Percentiles rank a stretch among this genome's conserved stretches.
phyloP scores from a whole-genome alignment of 2,888 invertebrate species.

The Megamerina dolium region DNA sequence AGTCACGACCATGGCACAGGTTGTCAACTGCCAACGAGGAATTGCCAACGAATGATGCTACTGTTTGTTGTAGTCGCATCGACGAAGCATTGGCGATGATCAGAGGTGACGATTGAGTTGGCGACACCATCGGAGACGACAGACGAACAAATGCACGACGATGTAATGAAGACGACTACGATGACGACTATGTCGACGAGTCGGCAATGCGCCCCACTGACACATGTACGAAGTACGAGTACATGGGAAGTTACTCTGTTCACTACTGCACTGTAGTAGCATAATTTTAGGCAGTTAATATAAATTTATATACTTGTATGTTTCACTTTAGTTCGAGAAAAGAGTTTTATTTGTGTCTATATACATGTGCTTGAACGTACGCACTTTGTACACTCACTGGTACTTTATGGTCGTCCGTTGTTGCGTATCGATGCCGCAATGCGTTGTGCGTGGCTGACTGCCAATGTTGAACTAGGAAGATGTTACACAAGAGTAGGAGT shows the following conservation, averaged over 20 bases:
- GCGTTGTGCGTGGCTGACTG: slow-evolving; percentile 10
- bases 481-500: slow-evolving; percentile 46
- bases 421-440: not conserved
- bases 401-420: slow-evolving; percentile 5
- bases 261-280: too few relatives aligned
- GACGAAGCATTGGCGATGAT: slow-evolving; percentile 10
- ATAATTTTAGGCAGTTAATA: slow-evolving; percentile 2
- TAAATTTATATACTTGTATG: too few relatives aligned
- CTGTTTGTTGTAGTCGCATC: slow-evolving; percentile 17
- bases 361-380: too few relatives aligned
- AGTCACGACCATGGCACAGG: slow-evolving; percentile 29
- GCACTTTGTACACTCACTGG: slow-evolving; percentile 2
- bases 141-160: slow-evolving; percentile 1
- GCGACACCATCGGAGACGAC: not conserved
- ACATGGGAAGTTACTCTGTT: not conserved
- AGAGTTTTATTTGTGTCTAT: too few relatives aligned
- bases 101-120: not conserved
- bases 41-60: slow-evolving; percentile 23
- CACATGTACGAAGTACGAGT: slow-evolving; percentile 3
- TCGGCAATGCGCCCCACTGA: slow-evolving; percentile 7
- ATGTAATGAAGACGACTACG: not conserved
- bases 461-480: slow-evolving; percentile 30
- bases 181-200: slow-evolving; percentile 1
- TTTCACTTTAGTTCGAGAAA: too few relatives aligned
- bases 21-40: slow-evolving; percentile 29